phyloP scores from a whole-genome alignment of 2,113 vertebrate genomes.

The Stigmatopora argus region DNA sequence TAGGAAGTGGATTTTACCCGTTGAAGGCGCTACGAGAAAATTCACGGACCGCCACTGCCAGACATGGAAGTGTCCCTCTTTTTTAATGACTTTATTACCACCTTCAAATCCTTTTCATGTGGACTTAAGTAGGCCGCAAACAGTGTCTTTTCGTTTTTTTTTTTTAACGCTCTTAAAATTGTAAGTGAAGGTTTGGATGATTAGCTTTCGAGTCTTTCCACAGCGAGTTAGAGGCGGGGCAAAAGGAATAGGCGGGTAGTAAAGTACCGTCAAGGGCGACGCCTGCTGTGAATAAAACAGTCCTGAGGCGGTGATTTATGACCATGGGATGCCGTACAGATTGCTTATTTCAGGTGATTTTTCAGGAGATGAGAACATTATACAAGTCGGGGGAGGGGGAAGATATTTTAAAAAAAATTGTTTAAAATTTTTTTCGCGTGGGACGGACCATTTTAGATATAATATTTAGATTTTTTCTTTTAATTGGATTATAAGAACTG shows the following conservation, averaged over 20 bases:
- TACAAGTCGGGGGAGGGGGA: slow-evolving; percentile 9
- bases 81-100: slow-evolving; percentile 27
- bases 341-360: slow-evolving; percentile 37
- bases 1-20: too few relatives aligned
- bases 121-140: slow-evolving; percentile 26
- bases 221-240: neutral
- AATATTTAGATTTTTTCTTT: too few relatives aligned
- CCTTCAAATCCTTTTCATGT: slow-evolving; percentile 30
- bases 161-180: neutral
- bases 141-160: neutral
- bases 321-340: slow-evolving; percentile 30
- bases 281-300: slow-evolving; percentile 52
- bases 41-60: too few relatives aligned
- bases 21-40: too few relatives aligned
- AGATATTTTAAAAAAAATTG: slow-evolving; percentile 18
- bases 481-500: too few relatives aligned
- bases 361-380: slow-evolving; percentile 25
- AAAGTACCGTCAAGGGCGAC: slow-evolving; percentile 51
- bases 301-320: slow-evolving; percentile 54
- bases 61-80: slow-evolving; percentile 17
- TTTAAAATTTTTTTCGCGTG: too few relatives aligned
- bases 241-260: slow-evolving; percentile 59
- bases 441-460: too few relatives aligned
- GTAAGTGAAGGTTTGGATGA: neutral
- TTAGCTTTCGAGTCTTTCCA: neutral